Percentiles rank a stretch among this genome's conserved stretches.
phyloP scores from a whole-genome alignment of 2,888 invertebrate species.

The Drosophila percnosoma region DNA sequence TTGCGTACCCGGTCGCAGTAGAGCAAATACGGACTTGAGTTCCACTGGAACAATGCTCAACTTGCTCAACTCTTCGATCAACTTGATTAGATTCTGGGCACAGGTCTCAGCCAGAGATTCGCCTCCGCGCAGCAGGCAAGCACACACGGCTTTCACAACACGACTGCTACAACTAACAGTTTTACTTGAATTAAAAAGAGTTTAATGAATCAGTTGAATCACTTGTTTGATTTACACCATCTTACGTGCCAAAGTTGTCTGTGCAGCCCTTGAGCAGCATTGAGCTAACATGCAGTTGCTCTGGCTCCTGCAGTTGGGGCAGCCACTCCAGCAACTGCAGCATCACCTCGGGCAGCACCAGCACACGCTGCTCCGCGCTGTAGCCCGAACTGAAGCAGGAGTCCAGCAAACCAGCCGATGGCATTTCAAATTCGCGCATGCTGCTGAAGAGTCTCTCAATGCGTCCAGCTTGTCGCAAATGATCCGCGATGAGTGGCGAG shows the following conservation, averaged over 20 bases:
- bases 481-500: conserved; percentile 67
- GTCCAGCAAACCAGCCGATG: conserved; percentile 84
- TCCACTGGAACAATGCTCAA: conserved; percentile 87
- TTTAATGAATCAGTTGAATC: background rate
- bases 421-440: conserved; percentile 84
- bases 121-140: conserved; percentile 83
- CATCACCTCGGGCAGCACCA: conserved; percentile 85
- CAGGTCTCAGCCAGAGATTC: conserved; percentile 84
- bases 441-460: conserved; percentile 81
- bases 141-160: conserved; percentile 85
- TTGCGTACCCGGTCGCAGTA: conserved; percentile 79
- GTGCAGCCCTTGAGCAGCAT: conserved; percentile 85
- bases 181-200: conserved; percentile 84
- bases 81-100: conserved; percentile 86
- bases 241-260: conserved; percentile 85
- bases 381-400: conserved; percentile 85
- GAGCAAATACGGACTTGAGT: conserved; percentile 86
- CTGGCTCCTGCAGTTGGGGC: conserved; percentile 84
- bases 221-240: background rate
- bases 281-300: conserved; percentile 84
- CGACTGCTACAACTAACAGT: conserved; percentile 86
- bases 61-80: conserved; percentile 86
- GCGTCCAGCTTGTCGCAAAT: conserved; percentile 73
- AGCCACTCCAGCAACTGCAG: conserved; percentile 86
- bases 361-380: conserved; percentile 71